phyloP scores from a whole-genome alignment of 2,888 invertebrate genomes.

The Clistopyga incitator region DNA sequence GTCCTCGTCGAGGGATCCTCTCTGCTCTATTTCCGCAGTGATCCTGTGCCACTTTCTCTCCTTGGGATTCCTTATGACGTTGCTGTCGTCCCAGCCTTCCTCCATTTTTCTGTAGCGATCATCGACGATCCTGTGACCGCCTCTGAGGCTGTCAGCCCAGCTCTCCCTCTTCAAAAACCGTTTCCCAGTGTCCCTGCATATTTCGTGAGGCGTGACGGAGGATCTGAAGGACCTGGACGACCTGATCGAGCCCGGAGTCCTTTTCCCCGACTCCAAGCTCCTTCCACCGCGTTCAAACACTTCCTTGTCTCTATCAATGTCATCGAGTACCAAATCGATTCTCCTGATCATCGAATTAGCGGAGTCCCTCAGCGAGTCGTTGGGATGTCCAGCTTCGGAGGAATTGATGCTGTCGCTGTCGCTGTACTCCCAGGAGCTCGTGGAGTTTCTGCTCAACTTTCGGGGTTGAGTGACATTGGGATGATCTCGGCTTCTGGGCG shows the following conservation, averaged over 20 bases:
- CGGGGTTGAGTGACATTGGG: conserved; percentile 81
- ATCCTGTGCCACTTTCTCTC: conserved; percentile 81
- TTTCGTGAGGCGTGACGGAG: conserved; percentile 35
- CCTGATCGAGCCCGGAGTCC: conserved; percentile 17
- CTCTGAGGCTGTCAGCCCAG: conserved; percentile 79
- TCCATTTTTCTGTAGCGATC: conserved; percentile 79
- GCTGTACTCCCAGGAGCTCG: conserved; percentile 88
- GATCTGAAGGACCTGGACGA: conserved; percentile 37
- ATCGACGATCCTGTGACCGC: conserved; percentile 71
- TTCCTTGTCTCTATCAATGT: conserved; percentile 70
- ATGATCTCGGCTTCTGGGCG: conserved; percentile 84
- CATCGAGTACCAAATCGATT: conserved; percentile 75
- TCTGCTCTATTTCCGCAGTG: conserved; percentile 78
- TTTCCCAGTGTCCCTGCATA: conserved; percentile 35
- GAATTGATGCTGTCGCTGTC: conserved; percentile 88
- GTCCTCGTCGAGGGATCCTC: conserved; percentile 71
- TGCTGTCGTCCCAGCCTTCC: conserved; percentile 80
- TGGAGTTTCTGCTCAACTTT: conserved; percentile 87
- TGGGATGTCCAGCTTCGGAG: conserved; percentile 76
- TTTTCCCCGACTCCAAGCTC: conserved; percentile 13
- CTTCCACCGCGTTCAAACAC: conserved; percentile 30
- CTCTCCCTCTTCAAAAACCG: conserved; percentile 72
- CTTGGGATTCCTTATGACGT: conserved; percentile 76
- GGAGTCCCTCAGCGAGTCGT: conserved; percentile 66
- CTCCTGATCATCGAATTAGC: conserved; percentile 72